phyloP scores from a whole-genome alignment of 2,797 vertebrate species.

The Acrocephalus scirpaceus region DNA sequence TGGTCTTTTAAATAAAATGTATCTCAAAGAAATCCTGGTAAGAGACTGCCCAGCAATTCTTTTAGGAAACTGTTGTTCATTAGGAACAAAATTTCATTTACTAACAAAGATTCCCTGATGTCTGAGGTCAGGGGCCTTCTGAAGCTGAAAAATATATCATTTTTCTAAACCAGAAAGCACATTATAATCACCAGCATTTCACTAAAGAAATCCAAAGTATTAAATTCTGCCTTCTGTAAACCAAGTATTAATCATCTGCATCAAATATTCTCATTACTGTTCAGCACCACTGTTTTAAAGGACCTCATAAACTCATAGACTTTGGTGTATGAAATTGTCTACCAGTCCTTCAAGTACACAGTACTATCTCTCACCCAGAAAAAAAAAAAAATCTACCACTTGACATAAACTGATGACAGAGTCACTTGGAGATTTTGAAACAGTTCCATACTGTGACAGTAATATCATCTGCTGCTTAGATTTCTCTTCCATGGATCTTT shows the following conservation, averaged over 20 bases:
- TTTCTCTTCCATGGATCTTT: neutral
- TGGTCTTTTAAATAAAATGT: neutral
- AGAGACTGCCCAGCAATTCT: neutral
- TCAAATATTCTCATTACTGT: neutral
- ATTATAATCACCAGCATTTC: neutral
- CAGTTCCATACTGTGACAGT: neutral
- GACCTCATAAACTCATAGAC: neutral
- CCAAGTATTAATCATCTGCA: neutral
- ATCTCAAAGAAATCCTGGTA: neutral
- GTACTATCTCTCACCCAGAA: accelerated
- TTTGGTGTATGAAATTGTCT: neutral
- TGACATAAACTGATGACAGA: neutral
- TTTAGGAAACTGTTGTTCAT: neutral
- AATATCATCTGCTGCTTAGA: neutral
- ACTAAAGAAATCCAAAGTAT: neutral
- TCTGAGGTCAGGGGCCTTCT: neutral
- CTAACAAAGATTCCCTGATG: neutral
- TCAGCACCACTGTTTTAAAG: neutral
- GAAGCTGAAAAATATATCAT: neutral
- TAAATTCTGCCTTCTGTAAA: neutral
- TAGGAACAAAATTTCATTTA: neutral
- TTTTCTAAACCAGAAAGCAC: neutral
- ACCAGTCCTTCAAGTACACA: neutral
- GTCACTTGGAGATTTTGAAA: neutral
- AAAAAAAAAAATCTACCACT: neutral